Evolutionary conservation across 2,888 invertebrate genomes (phyloP).

Genomic region (Linyphia triangularis): DNA sequence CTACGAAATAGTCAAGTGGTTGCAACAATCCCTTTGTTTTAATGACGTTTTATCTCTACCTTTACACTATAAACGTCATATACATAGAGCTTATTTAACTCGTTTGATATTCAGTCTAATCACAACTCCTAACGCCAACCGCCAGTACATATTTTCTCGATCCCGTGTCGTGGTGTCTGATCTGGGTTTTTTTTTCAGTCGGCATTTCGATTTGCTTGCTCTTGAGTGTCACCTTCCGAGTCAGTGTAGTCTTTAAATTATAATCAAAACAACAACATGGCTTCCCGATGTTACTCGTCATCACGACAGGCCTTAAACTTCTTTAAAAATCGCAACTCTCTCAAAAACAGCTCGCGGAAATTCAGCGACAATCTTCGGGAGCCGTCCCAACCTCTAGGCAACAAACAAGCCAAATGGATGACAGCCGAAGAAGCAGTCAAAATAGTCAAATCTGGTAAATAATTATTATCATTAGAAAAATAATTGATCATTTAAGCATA

Average conservation of each 20-base stretch:
- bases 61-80: no score
- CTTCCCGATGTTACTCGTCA: slow-evolving; percentile 49
- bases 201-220: not conserved
- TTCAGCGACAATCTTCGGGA: slow-evolving; percentile 82
- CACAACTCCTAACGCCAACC: no score
- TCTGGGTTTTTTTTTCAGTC: slow-evolving; percentile 11
- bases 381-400: slow-evolving; percentile 87
- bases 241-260: not conserved
- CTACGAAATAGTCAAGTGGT: no score
- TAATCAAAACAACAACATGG: slow-evolving; percentile 22
- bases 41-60: no score
- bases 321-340: slow-evolving; percentile 21
- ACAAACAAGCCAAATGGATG: slow-evolving; percentile 86
- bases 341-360: slow-evolving; percentile 45
- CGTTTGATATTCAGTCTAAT: no score
- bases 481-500: not conserved
- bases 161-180: not conserved
- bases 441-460: slow-evolving; percentile 89
- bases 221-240: not conserved
- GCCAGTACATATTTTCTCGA: no score
- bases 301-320: slow-evolving; percentile 52
- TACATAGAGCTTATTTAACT: no score
- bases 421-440: slow-evolving; percentile 89
- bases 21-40: no score
- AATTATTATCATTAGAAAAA: not conserved